Evolutionary conservation across 30 jellyfish, hydroid and myxozoan genomes (phyloP).

Genomic region (Cassiopea andromeda): DNA sequence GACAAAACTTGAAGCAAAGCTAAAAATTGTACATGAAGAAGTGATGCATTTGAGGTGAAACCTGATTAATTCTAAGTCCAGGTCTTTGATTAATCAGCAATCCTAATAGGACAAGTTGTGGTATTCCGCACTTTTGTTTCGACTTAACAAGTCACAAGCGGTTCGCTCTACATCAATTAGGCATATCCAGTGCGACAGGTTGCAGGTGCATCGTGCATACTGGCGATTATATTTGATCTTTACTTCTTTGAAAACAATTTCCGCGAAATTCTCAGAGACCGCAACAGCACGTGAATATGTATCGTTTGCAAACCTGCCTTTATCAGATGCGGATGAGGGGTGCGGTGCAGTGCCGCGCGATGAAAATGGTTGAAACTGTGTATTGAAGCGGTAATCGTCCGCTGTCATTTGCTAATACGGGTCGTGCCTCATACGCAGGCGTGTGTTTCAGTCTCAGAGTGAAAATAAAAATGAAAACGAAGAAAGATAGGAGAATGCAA

Average conservation of each 20-base stretch:
- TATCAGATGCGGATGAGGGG: background rate
- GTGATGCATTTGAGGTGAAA: background rate
- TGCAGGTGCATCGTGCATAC: constrained; percentile 50
- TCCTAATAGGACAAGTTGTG: constrained; percentile 33
- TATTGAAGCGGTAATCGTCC: too few relatives aligned
- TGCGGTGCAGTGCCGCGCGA: constrained; percentile 6
- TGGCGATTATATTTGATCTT: constrained; percentile 49
- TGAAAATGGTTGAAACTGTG: background rate
- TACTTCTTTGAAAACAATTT: constrained; percentile 43
- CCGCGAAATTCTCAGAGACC: constrained; percentile 57
- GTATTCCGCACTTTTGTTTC: constrained; percentile 50
- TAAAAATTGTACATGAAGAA: background rate
- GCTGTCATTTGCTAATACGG: too few relatives aligned
- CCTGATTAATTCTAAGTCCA: background rate
- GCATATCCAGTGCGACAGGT: constrained; percentile 7
- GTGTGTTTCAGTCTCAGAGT: too few relatives aligned
- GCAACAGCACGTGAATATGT: constrained; percentile 45
- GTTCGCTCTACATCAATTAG: constrained; percentile 61
- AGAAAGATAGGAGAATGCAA: too few relatives aligned
- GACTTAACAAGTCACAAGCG: constrained; percentile 57
- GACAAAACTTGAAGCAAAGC: background rate
- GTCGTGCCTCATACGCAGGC: too few relatives aligned
- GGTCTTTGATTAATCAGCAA: constrained; percentile 2
- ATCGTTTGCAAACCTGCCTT: constrained; percentile 21
- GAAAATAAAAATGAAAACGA: too few relatives aligned